Conservation (phyloP, 2,888 invertebrate species). For the Drosophila helvetica region DNA sequence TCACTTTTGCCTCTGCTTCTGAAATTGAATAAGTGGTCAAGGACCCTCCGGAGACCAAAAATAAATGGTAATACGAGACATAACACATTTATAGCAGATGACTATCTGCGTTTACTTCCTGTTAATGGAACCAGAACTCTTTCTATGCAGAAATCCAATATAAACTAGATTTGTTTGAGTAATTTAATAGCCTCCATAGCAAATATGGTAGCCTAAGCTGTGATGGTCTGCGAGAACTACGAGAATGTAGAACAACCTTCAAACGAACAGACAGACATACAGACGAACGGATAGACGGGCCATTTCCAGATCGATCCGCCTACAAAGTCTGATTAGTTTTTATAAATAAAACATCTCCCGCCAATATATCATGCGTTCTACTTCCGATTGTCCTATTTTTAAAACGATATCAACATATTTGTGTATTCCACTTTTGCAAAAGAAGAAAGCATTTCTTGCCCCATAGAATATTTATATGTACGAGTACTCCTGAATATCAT, state of each 20-base stretch:
- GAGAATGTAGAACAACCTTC: background rate
- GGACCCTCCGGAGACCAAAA: slow-evolving; percentile 4
- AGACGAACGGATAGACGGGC: background rate
- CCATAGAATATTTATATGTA: background rate
- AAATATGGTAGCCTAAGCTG: too few species aligned
- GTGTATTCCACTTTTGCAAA: background rate
- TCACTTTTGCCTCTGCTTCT: background rate
- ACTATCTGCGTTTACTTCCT: background rate
- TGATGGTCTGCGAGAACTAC: too few species aligned
- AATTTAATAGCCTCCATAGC: too few species aligned
- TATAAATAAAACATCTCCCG: background rate
- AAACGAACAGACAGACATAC: background rate
- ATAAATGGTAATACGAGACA: slow-evolving; percentile 4
- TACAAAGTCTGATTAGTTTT: background rate
- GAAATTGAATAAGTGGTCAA: slow-evolving; percentile 30
- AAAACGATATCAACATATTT: too few species aligned
- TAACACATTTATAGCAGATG: background rate
- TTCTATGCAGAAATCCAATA: background rate
- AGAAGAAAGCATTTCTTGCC: background rate
- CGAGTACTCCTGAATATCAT: background rate
- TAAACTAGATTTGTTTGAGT: background rate
- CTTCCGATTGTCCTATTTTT: background rate
- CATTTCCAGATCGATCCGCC: background rate
- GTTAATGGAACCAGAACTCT: background rate
- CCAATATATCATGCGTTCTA: background rate